Evolutionary conservation across 2,113 vertebrate species (phyloP).

Genomic region (Callopanchax toddi): DNA sequence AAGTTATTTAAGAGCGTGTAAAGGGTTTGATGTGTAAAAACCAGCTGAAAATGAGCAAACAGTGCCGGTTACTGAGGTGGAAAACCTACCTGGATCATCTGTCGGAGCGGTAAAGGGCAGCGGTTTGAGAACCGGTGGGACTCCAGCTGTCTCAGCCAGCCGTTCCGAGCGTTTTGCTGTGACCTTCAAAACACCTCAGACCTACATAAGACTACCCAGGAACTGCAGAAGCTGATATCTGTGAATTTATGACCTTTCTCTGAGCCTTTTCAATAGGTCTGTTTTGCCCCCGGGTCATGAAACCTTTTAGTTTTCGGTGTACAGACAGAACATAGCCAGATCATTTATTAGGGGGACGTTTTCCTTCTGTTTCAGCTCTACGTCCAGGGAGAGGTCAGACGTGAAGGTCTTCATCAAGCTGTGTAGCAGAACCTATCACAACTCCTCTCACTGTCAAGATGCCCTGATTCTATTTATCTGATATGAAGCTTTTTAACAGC

Average conservation of each 20-base stretch:
- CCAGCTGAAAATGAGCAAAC: constrained; percentile 39
- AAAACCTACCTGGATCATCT: constrained; percentile 47
- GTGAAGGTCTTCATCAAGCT: constrained; percentile 12
- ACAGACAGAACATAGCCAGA: constrained; percentile 16
- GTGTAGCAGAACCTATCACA: background rate
- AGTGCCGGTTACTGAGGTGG: constrained; percentile 33
- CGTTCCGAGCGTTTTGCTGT: constrained; percentile 38
- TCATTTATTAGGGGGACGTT: constrained; percentile 32
- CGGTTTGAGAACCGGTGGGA: constrained; percentile 17
- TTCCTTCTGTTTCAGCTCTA: constrained; percentile 1
- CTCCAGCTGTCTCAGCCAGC: constrained; percentile 30
- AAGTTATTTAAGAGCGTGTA: constrained; percentile 26
- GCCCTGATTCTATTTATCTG: background rate
- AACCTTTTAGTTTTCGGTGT: constrained; percentile 45
- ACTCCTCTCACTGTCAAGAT: too few relatives aligned
- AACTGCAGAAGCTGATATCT: constrained; percentile 40
- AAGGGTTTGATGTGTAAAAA: constrained; percentile 19
- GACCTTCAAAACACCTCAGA: constrained; percentile 64
- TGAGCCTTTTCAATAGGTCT: constrained; percentile 38
- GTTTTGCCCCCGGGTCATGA: constrained; percentile 36
- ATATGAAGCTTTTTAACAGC: constrained; percentile 9
- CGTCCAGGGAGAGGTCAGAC: constrained; percentile 25
- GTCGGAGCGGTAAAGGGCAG: constrained; percentile 43
- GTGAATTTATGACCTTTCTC: constrained; percentile 62
- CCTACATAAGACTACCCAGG: constrained; percentile 27